Conservation (phyloP, 2,888 invertebrate genomes). For the Orthosia incerta region DNA sequence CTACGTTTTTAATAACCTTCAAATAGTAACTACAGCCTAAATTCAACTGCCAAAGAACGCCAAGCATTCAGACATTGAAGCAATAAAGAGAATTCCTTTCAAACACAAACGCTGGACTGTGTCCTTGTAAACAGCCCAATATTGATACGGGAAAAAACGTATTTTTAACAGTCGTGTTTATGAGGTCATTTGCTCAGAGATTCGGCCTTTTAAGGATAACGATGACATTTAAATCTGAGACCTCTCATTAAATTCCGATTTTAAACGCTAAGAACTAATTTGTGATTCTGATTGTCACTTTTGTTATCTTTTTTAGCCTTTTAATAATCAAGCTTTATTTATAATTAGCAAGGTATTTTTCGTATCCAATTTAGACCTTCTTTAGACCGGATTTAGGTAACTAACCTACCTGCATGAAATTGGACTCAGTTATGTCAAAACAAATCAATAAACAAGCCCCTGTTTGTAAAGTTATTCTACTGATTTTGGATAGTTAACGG, state of each 20-base stretch:
- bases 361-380: neutral
- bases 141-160: conserved; percentile 30
- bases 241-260: conserved; percentile 6
- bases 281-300: neutral
- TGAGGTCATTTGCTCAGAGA: conserved; percentile 15
- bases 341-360: neutral
- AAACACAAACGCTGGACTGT: conserved; percentile 8
- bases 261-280: neutral
- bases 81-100: conserved; percentile 38
- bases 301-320: neutral
- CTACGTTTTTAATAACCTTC: neutral
- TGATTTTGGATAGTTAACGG: too few species aligned
- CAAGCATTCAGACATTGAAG: conserved; percentile 5
- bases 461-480: too few species aligned
- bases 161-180: conserved; percentile 17
- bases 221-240: conserved; percentile 14
- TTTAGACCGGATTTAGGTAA: too few species aligned
- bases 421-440: too few species aligned
- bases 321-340: neutral
- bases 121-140: conserved; percentile 41
- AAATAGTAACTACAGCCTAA: neutral
- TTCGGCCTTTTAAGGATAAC: conserved; percentile 18
- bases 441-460: too few species aligned
- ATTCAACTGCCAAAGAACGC: conserved; percentile 10
- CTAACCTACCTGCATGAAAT: too few species aligned